Conservation (phyloP, 2,113 vertebrate species). For the Meles meles region DNA sequence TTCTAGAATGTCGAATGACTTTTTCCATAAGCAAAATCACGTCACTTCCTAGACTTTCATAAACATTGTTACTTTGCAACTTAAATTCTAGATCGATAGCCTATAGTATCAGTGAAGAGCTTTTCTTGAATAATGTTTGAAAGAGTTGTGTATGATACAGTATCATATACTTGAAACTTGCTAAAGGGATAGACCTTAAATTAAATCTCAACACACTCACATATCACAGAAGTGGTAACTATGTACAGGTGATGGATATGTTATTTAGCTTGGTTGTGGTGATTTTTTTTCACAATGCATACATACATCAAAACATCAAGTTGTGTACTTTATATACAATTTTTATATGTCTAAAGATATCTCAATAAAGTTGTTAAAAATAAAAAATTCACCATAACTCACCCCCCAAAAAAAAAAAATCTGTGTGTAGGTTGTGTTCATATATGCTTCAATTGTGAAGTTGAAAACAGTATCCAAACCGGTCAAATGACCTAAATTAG, state of each 20-base stretch:
- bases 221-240: not conserved
- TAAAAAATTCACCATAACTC: not conserved
- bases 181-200: not conserved
- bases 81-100: not conserved
- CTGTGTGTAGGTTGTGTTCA: not conserved
- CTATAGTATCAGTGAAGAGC: not conserved
- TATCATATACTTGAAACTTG: not conserved
- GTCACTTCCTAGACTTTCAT: not conserved
- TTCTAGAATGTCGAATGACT: conserved; percentile 60
- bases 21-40: not conserved
- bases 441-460: not conserved
- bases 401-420: not conserved
- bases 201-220: not conserved
- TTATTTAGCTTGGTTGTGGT: not conserved
- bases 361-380: not conserved
- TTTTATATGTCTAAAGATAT: not conserved
- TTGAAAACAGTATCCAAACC: not conserved
- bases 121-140: not conserved
- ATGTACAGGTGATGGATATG: not conserved
- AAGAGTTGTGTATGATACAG: not conserved
- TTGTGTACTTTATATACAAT: not conserved
- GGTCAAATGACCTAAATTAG: not conserved
- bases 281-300: not conserved
- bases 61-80: not conserved
- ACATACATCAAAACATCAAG: not conserved